Conservation (phyloP, 2,797 vertebrate genomes). For the Streptopelia turtur region DNA sequence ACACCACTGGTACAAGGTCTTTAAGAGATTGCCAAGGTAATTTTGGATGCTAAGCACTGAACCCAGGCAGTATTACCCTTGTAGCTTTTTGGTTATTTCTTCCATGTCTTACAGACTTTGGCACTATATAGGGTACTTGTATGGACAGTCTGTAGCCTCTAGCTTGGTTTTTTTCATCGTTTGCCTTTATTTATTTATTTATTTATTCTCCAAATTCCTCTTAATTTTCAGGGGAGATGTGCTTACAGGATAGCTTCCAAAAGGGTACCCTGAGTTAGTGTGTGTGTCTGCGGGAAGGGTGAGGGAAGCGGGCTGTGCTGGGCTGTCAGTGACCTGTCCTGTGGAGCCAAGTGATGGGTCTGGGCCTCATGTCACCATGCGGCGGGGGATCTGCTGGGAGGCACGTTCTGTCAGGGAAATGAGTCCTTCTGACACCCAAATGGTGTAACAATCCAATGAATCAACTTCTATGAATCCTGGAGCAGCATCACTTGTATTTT, state of each 20-base stretch:
- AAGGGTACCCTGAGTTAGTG: not conserved
- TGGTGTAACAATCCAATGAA: not conserved
- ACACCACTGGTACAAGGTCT: not conserved
- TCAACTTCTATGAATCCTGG: not conserved
- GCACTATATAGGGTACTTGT: not conserved
- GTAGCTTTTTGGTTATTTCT: not conserved
- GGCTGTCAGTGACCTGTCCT: rapidly evolving
- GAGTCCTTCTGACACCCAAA: not conserved
- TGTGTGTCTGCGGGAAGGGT: not conserved
- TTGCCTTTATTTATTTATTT: not conserved
- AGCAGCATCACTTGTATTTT: not conserved
- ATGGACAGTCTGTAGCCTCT: not conserved
- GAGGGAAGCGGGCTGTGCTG: not conserved
- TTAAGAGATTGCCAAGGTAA: not conserved
- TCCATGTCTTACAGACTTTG: not conserved
- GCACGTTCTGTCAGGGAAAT: rapidly evolving
- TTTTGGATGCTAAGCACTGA: not conserved
- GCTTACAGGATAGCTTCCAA: not conserved
- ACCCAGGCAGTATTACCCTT: not conserved
- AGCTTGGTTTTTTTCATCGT: not conserved
- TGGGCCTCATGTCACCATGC: rapidly evolving
- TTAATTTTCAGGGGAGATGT: not conserved
- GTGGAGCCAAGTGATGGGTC: rapidly evolving
- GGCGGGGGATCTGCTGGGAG: not conserved
- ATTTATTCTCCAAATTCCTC: not conserved